Evolutionary conservation across 2,113 vertebrate genomes (phyloP), one percentile per base, ranked within the genome.

Genomic region (Heterotilapia buettikoferi): DNA sequence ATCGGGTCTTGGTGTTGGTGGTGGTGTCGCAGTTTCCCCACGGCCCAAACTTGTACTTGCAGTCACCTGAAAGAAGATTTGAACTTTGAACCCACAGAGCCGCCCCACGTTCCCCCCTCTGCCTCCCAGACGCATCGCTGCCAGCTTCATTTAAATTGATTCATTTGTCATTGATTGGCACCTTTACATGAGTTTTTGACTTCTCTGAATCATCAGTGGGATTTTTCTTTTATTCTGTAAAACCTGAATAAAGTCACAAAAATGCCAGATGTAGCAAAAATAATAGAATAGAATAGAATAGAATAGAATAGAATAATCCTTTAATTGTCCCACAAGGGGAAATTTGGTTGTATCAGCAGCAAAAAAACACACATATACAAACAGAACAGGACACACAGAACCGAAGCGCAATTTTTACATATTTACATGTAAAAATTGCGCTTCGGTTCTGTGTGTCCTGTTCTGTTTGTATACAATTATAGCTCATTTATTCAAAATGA

Each of bases 1-100:
- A 97, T 38, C 98, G 97, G 80, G 94, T 97, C 94, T 98, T 99
- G 90, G 97, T 96, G 13, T 97, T 97, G 0, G 97, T 97, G 90
- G 93, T 82, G 12, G 95, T 79, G 2, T 98, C 98, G 3, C 98
- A 99, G 2, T 97, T 91, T 0, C 97, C 97, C 98, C 98, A 99
- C 61, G 90, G 97, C 11, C 97, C 97, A 86, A 99, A 99, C 95
- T 98, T 98, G 94, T 99, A 99, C 95, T 99, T 99, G 93, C 98
- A 99, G 94, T 99, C 98, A 0, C 97, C 98, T 99, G 94, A 43
- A 59, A 43, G 61, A n/a, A 78, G 13, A 59, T 36, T 26, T 40
- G 11, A 78, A 29, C 9, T 19, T 61, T n/a, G 29, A 45, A 59
- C 21, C 21, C 52, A 53, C n/a, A 16, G n/a, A 80, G 3, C 21